A percentile compares a stretch with the other conserved stretches of the same genome.
phyloP scores from a whole-genome alignment of 2,888 invertebrate species.

The Stenodera caucasica region DNA sequence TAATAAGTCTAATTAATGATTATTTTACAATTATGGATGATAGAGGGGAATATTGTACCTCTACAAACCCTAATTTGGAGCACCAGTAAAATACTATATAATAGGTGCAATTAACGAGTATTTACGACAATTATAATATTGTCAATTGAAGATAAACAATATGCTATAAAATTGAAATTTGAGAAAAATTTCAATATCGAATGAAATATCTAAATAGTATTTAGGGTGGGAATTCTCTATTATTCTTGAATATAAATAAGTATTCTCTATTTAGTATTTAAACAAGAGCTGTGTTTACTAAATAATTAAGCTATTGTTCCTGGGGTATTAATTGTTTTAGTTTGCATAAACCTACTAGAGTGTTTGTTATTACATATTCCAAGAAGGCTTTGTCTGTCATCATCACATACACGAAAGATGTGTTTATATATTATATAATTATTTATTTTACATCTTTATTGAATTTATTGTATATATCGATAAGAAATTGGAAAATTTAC shows the following conservation, averaged over 20 bases:
- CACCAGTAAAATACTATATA: conserved; percentile 16
- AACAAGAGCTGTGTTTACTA: conserved; percentile 24
- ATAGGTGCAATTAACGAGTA: conserved; percentile 23
- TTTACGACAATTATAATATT: not conserved
- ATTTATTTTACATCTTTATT: no score
- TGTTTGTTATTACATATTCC: conserved; percentile 25
- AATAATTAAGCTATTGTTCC: conserved; percentile 28
- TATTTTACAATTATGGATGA: conserved; percentile 9
- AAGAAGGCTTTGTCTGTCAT: conserved; percentile 28
- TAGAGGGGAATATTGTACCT: not conserved
- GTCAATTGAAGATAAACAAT: not conserved
- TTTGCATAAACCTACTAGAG: conserved; percentile 29
- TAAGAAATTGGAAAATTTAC: no score
- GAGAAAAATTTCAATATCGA: no score
- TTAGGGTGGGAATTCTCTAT: not conserved
- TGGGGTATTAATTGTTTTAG: conserved; percentile 28
- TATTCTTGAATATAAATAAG: conserved; percentile 17
- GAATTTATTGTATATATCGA: no score
- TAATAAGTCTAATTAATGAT: conserved; percentile 7
- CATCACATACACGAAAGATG: conserved; percentile 24
- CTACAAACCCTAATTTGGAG: conserved; percentile 15
- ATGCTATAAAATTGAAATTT: not conserved
- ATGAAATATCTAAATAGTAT: not conserved
- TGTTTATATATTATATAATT: not conserved
- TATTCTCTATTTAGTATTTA: conserved; percentile 23